phyloP scores from a whole-genome alignment of 2,888 invertebrate species.

The Dolichopus griseipennis region DNA sequence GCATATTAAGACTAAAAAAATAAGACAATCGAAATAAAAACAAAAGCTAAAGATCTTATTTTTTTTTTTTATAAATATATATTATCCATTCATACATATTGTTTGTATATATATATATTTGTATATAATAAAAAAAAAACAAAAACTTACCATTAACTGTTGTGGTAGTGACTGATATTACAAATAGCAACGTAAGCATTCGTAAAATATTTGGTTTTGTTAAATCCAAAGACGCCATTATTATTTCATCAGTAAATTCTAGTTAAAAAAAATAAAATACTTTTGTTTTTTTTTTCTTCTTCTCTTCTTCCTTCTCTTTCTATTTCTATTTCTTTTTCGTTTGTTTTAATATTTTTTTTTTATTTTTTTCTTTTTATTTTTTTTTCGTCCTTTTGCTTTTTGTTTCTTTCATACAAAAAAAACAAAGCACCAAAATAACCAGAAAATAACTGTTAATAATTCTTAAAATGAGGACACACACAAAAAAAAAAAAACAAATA shows the following conservation, averaged over 20 bases:
- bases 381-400: too few relatives aligned
- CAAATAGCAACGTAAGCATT: neutral
- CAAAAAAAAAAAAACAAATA: too few relatives aligned
- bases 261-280: neutral
- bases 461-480: too few relatives aligned
- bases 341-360: neutral
- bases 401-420: too few relatives aligned
- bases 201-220: neutral
- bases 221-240: slow-evolving; percentile 5
- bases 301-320: too few relatives aligned
- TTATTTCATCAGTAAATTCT: slow-evolving; percentile 3
- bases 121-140: too few relatives aligned
- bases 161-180: slow-evolving; percentile 1
- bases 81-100: too few relatives aligned
- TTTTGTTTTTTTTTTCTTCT: neutral
- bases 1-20: too few relatives aligned
- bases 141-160: slow-evolving; percentile 3
- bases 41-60: neutral
- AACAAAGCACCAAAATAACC: too few relatives aligned
- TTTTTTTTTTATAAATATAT: too few relatives aligned
- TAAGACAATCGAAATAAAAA: neutral
- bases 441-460: too few relatives aligned
- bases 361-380: neutral
- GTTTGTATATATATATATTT: too few relatives aligned
- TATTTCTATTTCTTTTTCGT: neutral